Evolutionary conservation across 1,140 invertebrate genomes (phyloP), one percentile per base, ranked within the genome.

Genomic region (Meteorus sp.): DNA sequence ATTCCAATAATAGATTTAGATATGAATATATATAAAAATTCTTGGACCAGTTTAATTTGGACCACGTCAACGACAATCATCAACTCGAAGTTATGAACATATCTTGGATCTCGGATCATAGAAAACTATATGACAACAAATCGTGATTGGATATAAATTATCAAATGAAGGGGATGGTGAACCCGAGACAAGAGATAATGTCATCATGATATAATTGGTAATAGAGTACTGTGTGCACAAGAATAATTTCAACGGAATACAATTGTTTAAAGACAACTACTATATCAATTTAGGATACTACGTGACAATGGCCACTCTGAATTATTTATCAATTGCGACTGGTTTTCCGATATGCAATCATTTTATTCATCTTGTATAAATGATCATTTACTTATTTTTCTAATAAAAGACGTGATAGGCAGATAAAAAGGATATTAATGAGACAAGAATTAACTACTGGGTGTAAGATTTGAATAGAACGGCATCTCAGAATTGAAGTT

Each of bases 341-440:
- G 7, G 33, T 13, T 15, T 50, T 25, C n/a, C n/a, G n/a, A n/a
- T n/a, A n/a, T n/a, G n/a, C 50, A 62, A 60, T 70, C 64, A 71
- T 73, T 71, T 64, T 59, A 59, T 39, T 63, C 70, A 70, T 68
- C 65, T 63, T 71, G 66, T 71, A 33, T 39, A 75, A 72, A 75
- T 74, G 72, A 62, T 61, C 67, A 72, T 74, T 70, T 67, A 72
- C 68, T 74, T 73, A 71, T 74, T 73, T 74, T 71, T 73, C 66
- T 73, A n/a, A 74, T 69, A 69, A 51, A 43, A 51, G 19, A 41
- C 23, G 23, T 48, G 13, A 33, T 33, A 31, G 44, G 23, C 5
- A 4, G 27, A 22, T 22, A 5, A 23, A n/a, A n/a, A n/a, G n/a
- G n/a, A n/a, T n/a, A n/a, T n/a, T n/a, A n/a, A n/a, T n/a, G n/a